Evolutionary conservation across 2,113 vertebrate genomes (phyloP).

Genomic region (Rousettus leschenaultii): DNA sequence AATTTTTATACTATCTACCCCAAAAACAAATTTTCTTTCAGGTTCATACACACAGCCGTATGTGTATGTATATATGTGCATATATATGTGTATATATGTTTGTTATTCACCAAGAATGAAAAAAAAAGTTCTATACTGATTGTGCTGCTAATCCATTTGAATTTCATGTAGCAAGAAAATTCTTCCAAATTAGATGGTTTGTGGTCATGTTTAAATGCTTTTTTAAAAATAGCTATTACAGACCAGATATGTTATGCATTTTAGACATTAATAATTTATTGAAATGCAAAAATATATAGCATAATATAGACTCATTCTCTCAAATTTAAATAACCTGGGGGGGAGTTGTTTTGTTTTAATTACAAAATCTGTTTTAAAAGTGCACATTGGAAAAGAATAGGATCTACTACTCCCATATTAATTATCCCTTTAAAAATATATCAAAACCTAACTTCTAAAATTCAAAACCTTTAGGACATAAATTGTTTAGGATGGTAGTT

Average conservation of each 20-base stretch:
- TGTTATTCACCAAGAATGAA: not conserved
- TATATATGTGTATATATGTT: too few relatives aligned
- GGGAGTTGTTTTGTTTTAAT: too few relatives aligned
- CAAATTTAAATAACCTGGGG: not conserved
- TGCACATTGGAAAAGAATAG: not conserved
- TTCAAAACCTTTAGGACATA: not conserved
- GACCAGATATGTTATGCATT: too few relatives aligned
- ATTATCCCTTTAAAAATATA: not conserved
- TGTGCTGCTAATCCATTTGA: not conserved
- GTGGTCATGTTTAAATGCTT: not conserved
- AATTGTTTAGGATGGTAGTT: not conserved
- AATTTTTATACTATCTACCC: not conserved
- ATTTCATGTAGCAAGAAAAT: not conserved
- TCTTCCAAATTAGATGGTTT: not conserved
- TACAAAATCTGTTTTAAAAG: not conserved
- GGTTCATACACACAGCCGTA: not conserved
- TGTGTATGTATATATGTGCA: too few relatives aligned
- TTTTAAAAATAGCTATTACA: not conserved
- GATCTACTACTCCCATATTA: not conserved
- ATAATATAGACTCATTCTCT: not conserved
- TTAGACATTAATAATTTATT: too few relatives aligned
- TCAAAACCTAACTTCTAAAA: not conserved
- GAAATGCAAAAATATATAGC: not conserved
- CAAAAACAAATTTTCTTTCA: not conserved
- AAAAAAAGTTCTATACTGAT: not conserved